Evolutionary conservation across 2,113 vertebrate species (phyloP), one percentile per base, ranked within the genome.

Genomic region (Turnix velox): DNA sequence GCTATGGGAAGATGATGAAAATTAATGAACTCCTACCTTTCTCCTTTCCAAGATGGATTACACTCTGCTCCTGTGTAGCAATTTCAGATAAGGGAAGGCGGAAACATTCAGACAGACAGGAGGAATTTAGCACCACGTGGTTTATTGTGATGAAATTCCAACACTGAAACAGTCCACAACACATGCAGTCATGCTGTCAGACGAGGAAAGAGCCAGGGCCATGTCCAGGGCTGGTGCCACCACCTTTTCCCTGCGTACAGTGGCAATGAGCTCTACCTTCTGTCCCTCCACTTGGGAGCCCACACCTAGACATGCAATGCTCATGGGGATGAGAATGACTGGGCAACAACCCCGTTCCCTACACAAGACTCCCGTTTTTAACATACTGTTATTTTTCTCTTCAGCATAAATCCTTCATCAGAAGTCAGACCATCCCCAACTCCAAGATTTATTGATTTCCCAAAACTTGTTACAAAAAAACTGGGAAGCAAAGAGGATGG

Each of bases 31-130:
- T 91, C 45, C 87, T 72, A 68, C 71, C 59, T 71, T 61, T 7
- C 75, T 85, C 75, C 28, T 54, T 27, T 14, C 82, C 6, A 0
- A 65, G 71, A 80, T 17, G 49, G 59, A 76, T 54, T 45, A 49
- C n/a, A 45, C 46, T 24, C 80, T 42, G 58, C 82, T 84, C 37
- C 88, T 57, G 3, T 3, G 3, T 54, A 91, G 68, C 74, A 49
- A 28, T 27, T 35, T 39, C 54, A 68, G 25, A 4, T 2, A 6
- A 24, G 20, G 45, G 55, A 14, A 73, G n/a, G 46, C 33, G 33
- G 23, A 71, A 85, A 49, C 49, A 16, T 1, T 18, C 3, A n/a
- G 0, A 48, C 37, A 68, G 45, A 62, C 0, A 51, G 0, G 3
- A 83, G 51, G 71, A 76, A 51, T 87, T 84, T 46, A 42, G 40